Conservation (phyloP, 2,888 invertebrate genomes). For the Anaspis maculata region DNA sequence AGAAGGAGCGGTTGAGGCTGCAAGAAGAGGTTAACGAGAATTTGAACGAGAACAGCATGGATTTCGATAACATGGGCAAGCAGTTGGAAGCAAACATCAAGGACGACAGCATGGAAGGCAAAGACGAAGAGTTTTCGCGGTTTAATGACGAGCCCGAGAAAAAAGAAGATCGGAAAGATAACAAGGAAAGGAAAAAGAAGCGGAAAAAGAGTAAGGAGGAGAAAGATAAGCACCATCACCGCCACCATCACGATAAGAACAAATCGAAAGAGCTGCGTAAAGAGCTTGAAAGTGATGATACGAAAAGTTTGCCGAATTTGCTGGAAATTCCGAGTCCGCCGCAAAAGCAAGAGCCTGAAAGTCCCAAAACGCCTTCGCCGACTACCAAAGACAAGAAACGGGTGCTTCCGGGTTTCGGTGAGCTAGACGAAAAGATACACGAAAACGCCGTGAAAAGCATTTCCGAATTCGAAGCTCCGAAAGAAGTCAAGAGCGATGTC, state of each 20-base stretch:
- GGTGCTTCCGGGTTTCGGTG: constrained; percentile 60
- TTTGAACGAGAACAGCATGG: constrained; percentile 67
- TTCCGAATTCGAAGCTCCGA: constrained; percentile 47
- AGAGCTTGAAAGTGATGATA: constrained; percentile 13
- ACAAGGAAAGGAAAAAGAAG: constrained; percentile 76
- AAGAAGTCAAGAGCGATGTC: constrained; percentile 16
- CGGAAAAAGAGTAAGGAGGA: constrained; percentile 77
- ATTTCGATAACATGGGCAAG: constrained; percentile 72
- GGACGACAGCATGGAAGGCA: constrained; percentile 52
- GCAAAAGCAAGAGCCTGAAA: constrained; percentile 38
- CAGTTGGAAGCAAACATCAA: constrained; percentile 74
- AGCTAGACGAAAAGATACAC: constrained; percentile 61
- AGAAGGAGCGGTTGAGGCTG: constrained; percentile 6
- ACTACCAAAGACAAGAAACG: constrained; percentile 48
- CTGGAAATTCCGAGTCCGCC: constrained; percentile 54
- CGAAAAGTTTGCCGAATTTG: constrained; percentile 54
- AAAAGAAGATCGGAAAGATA: constrained; percentile 48
- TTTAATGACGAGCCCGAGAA: constrained; percentile 33
- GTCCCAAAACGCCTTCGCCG: constrained; percentile 49
- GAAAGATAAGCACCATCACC: constrained; percentile 59
- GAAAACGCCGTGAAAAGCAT: constrained; percentile 77
- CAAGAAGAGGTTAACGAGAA: constrained; percentile 19
- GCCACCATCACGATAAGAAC: constrained; percentile 51
- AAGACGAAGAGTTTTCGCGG: constrained; percentile 27
- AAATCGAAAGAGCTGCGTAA: constrained; percentile 37